Evolutionary conservation across 2,888 invertebrate genomes (phyloP), one percentile per base, ranked within the genome.

Genomic region (Andrena bucephala): DNA sequence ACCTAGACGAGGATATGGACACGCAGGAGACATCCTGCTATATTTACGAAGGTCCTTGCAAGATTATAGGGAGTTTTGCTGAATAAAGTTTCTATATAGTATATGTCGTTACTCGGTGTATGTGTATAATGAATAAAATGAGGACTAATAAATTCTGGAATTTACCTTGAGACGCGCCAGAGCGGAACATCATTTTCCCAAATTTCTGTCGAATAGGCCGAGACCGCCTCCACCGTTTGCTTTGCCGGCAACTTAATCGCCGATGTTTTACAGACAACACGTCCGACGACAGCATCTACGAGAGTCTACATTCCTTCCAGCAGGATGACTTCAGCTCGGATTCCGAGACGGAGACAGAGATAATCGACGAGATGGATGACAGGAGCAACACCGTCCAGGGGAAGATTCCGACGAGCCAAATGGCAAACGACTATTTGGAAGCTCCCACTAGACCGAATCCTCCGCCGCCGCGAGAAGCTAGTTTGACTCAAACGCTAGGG

Each of bases 261-360:
- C 48, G 48, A 74, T 31, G n/a, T 79, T 81, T 77, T 79, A 2
- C 82, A 91, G 92, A 92, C 72, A 84, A 88, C 27, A 78, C 90
- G 13, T 94, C 93, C 74, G 93, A 94, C 59, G 93, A 93, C 82
- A 92, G 92, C 82, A 93, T 92, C 71, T 94, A 94, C 87, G 94
- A 94, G 87, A 93, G 91, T 1, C 85, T 94, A 3, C 87, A 87
- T 70, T 91, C 91, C 33, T 88, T 88, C 50, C 91, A 88, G 16
- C 87, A 87, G 29, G 91, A 91, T 75, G 92, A 92, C 31, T 90
- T 92, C 68, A 91, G 91, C 83, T 90, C 89, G 62, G 91, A 90
- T 10, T 88, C 90, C 4, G 92, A 90, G n/a, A 71, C 66, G 60
- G 80, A 65, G 2, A 70, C 77, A 27, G 63, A 77, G 52, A 77